Conservation (phyloP, 2,797 vertebrate species). For the Coilia nasus region DNA sequence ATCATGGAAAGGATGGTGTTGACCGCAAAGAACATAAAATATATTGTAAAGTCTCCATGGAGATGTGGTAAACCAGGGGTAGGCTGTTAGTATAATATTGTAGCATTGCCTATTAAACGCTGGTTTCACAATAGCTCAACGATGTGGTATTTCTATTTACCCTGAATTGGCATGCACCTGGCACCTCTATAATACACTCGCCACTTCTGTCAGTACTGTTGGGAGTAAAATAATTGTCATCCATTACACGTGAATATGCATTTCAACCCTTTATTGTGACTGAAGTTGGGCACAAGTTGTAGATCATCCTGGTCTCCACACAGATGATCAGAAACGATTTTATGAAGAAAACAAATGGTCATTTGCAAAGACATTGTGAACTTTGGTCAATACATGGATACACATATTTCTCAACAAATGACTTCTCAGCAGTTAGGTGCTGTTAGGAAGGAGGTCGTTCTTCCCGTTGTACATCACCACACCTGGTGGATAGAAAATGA, state of each 20-base stretch:
- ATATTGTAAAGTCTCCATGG: too few species aligned
- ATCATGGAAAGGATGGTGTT: not conserved
- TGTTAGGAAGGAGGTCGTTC: slow-evolving; percentile 80
- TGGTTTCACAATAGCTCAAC: not conserved
- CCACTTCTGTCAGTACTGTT: not conserved
- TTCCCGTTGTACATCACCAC: slow-evolving; percentile 80
- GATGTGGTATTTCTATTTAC: not conserved
- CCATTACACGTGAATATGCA: not conserved
- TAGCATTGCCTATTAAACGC: not conserved
- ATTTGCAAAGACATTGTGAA: not conserved
- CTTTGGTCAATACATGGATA: not conserved
- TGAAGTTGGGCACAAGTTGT: not conserved
- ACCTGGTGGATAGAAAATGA: slow-evolving; percentile 78
- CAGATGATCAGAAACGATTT: not conserved
- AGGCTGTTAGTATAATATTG: not conserved
- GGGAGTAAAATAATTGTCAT: not conserved
- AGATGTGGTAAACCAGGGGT: not conserved
- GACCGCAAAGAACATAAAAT: not conserved
- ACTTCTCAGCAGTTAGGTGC: slow-evolving; percentile 58
- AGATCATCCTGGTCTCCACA: not conserved
- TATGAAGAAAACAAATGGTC: not conserved
- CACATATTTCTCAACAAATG: not conserved
- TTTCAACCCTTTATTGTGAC: not conserved
- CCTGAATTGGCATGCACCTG: not conserved
- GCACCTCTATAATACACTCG: not conserved